Conservation (phyloP, 2,113 vertebrate genomes). For the Glaucomys volans region DNA sequence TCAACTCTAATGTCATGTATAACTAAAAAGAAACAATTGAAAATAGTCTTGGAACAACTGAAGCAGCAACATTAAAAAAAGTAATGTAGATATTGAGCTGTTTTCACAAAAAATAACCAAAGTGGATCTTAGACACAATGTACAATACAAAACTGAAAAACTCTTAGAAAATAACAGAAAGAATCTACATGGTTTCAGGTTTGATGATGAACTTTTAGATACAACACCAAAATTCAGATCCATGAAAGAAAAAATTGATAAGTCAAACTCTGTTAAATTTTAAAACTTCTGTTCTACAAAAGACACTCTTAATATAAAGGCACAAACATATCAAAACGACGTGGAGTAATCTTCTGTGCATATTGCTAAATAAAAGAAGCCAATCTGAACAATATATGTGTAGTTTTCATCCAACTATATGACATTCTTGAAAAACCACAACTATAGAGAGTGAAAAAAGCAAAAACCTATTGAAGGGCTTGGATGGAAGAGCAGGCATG, state of each 20-base stretch:
- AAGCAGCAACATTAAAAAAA: background rate
- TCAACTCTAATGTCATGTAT: too few relatives aligned
- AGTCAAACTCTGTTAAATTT: background rate
- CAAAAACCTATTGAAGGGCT: background rate
- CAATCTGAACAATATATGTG: background rate
- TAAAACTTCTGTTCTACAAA: background rate
- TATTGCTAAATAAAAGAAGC: background rate
- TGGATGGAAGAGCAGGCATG: background rate
- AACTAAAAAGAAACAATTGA: too few relatives aligned
- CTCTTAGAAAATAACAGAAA: background rate
- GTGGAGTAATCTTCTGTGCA: background rate
- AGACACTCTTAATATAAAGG: background rate
- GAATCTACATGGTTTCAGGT: background rate
- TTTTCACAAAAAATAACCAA: background rate
- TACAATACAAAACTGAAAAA: background rate
- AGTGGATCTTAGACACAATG: background rate
- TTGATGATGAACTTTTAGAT: background rate
- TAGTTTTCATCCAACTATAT: background rate
- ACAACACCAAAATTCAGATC: background rate
- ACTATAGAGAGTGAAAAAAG: background rate
- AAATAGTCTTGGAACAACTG: background rate
- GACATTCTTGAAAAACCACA: background rate
- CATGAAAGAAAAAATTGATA: background rate
- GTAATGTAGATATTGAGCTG: background rate
- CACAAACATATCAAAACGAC: background rate